Evolutionary conservation across 2,113 vertebrate species (phyloP).

Genomic region (Pelecanus crispus): DNA sequence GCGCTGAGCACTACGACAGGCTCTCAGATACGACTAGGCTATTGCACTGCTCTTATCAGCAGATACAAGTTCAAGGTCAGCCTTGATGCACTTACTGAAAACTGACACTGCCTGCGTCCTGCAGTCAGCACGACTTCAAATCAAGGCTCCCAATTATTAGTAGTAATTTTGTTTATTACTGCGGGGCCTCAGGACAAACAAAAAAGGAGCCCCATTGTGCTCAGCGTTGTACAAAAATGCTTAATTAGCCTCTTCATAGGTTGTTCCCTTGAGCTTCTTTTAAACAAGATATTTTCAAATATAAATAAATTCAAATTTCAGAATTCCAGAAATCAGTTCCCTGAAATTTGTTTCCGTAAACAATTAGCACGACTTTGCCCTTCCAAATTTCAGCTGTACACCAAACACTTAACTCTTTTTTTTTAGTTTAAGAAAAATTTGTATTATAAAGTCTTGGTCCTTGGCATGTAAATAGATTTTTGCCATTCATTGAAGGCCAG

Average conservation of each 20-base stretch:
- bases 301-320: slow-evolving; percentile 22
- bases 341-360: neutral
- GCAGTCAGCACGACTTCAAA: neutral
- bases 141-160: neutral
- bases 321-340: neutral
- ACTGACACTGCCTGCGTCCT: slow-evolving; percentile 11
- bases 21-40: neutral
- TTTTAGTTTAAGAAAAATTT: neutral
- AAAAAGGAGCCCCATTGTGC: neutral
- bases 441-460: neutral
- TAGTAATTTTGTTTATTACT: slow-evolving; percentile 29
- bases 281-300: neutral
- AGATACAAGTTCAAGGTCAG: slow-evolving; percentile 38
- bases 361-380: neutral
- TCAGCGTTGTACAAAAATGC: neutral
- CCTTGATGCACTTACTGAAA: slow-evolving; percentile 50
- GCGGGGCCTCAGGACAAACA: neutral
- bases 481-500: neutral
- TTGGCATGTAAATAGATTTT: neutral
- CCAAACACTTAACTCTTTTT: neutral
- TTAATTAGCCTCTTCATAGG: neutral
- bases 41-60: slow-evolving; percentile 19
- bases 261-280: neutral
- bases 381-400: neutral
- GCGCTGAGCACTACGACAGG: accelerated